Evolutionary conservation across 2,888 invertebrate species (phyloP).

Genomic region (Eristalis intricaria): DNA sequence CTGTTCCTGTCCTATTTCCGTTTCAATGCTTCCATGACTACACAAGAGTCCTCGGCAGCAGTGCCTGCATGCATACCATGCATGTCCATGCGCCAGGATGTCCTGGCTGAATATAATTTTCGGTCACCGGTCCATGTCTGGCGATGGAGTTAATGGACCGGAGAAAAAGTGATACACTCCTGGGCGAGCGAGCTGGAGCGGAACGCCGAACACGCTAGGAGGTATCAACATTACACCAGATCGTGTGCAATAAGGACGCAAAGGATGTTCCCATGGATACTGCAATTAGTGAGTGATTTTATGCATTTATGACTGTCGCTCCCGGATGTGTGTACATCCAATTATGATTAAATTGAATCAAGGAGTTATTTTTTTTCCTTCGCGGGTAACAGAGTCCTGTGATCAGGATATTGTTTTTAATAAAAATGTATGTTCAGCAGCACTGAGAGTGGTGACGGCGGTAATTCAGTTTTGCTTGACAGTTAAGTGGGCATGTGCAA

Average conservation of each 20-base stretch:
- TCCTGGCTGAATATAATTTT: slow-evolving; percentile 63
- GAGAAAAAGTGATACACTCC: slow-evolving; percentile 67
- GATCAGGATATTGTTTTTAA: not conserved
- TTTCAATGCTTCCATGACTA: slow-evolving; percentile 3
- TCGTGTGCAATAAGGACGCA: slow-evolving; percentile 10
- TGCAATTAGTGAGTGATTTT: slow-evolving; percentile 64
- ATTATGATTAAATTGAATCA: slow-evolving; percentile 52
- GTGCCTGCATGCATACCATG: not conserved
- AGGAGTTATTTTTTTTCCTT: not conserved
- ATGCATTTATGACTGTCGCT: slow-evolving; percentile 52
- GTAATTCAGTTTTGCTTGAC: not conserved
- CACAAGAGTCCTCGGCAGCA: not conserved
- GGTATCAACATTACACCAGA: slow-evolving; percentile 5
- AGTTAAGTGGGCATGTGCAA: not conserved
- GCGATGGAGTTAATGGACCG: slow-evolving; percentile 69
- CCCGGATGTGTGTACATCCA: slow-evolving; percentile 48
- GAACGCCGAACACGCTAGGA: not conserved
- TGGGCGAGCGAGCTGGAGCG: not conserved
- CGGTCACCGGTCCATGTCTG: slow-evolving; percentile 65
- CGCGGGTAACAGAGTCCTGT: not conserved
- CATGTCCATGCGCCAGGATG: slow-evolving; percentile 8
- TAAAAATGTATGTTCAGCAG: not conserved
- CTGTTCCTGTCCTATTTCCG: slow-evolving; percentile 45
- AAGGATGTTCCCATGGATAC: slow-evolving; percentile 56
- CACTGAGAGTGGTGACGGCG: not conserved